phyloP scores from a whole-genome alignment of 2,888 invertebrate genomes.

The Aleiodes leptofemur region DNA sequence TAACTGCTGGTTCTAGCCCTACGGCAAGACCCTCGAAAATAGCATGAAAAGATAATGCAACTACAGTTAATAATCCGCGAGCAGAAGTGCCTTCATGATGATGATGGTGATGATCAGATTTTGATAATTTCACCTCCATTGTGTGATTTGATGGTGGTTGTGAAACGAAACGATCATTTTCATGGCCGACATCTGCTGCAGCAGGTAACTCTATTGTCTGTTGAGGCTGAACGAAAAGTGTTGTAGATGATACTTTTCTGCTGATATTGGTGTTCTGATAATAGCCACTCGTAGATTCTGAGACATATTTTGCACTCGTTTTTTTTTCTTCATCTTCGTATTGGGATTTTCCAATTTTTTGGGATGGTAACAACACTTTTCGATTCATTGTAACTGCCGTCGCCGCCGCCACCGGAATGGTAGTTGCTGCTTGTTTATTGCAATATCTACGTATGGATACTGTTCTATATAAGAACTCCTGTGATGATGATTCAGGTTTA shows the following conservation, averaged over 20 bases:
- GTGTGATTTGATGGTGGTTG: conserved; percentile 44
- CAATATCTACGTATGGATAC: conserved; percentile 77
- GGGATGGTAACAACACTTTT: conserved; percentile 42
- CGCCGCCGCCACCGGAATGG: conserved; percentile 42
- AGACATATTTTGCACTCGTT: conserved; percentile 36
- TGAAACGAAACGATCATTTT: conserved; percentile 43
- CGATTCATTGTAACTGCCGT: conserved; percentile 45
- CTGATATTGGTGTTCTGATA: conserved; percentile 39
- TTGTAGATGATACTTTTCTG: conserved; percentile 57
- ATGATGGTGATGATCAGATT: conserved; percentile 10
- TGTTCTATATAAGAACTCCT: conserved; percentile 77
- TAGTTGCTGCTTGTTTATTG: conserved; percentile 67
- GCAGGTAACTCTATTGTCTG: conserved; percentile 50
- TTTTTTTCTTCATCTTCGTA: conserved; percentile 48
- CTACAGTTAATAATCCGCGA: conserved; percentile 79
- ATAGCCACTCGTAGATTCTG: conserved; percentile 36
- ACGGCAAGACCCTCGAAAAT: conserved; percentile 84
- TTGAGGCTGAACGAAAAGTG: conserved; percentile 66
- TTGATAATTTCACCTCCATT: conserved; percentile 45
- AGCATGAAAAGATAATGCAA: conserved; percentile 83
- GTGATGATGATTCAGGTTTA: conserved; percentile 72
- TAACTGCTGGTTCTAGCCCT: conserved; percentile 79
- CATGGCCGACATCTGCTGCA: conserved; percentile 43
- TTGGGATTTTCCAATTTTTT: conserved; percentile 49
- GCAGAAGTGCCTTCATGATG: conserved; percentile 73